Percentiles rank a stretch among this genome's conserved stretches.
These are phyloP conservation scores for Epirrhoe tristata DNA, from an alignment of 2,888 invertebrate species.

Conservation along the genomic window DNA sequence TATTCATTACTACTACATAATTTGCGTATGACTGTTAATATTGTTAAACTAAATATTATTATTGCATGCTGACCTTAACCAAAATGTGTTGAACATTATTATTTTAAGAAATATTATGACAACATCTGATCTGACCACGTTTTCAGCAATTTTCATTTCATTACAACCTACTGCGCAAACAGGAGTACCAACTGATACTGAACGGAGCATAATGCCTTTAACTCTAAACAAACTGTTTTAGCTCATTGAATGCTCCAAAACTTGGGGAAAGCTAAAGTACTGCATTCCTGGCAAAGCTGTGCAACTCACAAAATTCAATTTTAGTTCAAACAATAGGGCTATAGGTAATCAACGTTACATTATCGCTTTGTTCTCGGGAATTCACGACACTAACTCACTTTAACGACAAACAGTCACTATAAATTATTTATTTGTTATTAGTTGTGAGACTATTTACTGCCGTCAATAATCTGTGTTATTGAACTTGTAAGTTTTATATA, in stretches of 20 bases:
- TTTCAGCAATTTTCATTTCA: too few relatives aligned
- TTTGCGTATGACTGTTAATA: too few relatives aligned
- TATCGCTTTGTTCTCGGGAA: slow-evolving; percentile 41
- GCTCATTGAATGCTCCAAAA: slow-evolving; percentile 11
- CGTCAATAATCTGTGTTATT: slow-evolving; percentile 27
- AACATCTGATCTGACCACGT: too few relatives aligned
- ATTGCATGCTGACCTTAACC: too few relatives aligned
- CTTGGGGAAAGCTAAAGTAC: slow-evolving; percentile 25
- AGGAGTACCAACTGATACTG: not conserved
- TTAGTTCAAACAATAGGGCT: slow-evolving; percentile 36
- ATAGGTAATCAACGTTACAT: slow-evolving; percentile 39
- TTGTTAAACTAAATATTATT: too few relatives aligned
- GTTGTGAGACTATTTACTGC: slow-evolving; percentile 33
- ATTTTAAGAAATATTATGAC: too few relatives aligned
- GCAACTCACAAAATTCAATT: slow-evolving; percentile 39
- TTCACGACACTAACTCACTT: slow-evolving; percentile 42
- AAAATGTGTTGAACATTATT: too few relatives aligned
- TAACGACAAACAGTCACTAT: slow-evolving; percentile 40
- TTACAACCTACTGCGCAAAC: not conserved
- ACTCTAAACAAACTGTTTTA: not conserved
- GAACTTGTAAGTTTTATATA: slow-evolving; percentile 22
- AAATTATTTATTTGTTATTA: slow-evolving; percentile 45
- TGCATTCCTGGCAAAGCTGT: slow-evolving; percentile 30
- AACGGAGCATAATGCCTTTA: not conserved
- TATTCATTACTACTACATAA: too few relatives aligned